A percentile compares a stretch with the other conserved stretches of the same genome.
phyloP scores from a whole-genome alignment of 2,113 vertebrate species.

The Chiloscyllium plagiosum region DNA sequence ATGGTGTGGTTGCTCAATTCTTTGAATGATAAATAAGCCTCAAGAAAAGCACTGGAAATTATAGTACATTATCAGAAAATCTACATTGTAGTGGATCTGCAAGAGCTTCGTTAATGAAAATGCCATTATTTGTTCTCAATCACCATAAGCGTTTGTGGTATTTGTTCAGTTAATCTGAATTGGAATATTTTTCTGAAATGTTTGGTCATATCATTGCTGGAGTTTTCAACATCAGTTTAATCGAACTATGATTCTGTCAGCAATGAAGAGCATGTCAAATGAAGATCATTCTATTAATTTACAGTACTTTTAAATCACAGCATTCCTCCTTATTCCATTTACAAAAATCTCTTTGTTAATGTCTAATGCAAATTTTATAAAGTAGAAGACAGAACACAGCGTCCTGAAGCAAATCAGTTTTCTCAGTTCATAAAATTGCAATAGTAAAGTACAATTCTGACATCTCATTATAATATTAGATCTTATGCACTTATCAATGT shows the following conservation, averaged over 20 bases:
- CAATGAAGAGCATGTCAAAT: neutral
- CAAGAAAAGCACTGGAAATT: neutral
- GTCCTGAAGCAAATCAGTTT: neutral
- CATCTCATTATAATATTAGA: neutral
- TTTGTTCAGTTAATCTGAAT: neutral
- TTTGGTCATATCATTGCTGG: neutral
- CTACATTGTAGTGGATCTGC: neutral
- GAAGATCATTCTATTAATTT: neutral
- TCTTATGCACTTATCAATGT: neutral
- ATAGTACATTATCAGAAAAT: neutral
- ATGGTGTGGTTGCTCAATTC: neutral
- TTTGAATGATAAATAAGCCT: neutral
- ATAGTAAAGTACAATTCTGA: neutral
- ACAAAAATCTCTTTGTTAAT: neutral
- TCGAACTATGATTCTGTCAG: neutral
- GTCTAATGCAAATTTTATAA: conserved; percentile 11
- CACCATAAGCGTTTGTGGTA: neutral
- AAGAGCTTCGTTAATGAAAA: neutral
- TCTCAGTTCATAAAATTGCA: neutral
- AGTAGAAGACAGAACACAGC: neutral
- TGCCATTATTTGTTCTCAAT: neutral
- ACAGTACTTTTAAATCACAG: neutral
- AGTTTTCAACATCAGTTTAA: too few species aligned
- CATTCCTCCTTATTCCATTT: neutral
- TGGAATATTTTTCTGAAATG: neutral